Conservation (phyloP, 92 coral and sea anemone genomes). For the Palythoa grandiflora region DNA sequence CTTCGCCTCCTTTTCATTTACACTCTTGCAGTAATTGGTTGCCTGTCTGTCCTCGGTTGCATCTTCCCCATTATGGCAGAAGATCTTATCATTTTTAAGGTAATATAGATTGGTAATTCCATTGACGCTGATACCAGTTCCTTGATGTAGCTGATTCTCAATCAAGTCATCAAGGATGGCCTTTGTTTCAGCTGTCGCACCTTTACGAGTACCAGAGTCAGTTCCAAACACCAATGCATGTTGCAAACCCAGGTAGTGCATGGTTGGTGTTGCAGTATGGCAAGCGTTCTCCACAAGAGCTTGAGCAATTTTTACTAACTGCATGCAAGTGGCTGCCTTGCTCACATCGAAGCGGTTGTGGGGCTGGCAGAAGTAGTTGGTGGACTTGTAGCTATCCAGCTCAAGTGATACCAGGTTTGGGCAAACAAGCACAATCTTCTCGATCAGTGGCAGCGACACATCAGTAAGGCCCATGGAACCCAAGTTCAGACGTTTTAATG, state of each 20-base stretch:
- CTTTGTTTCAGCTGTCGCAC: slow-evolving; percentile 42
- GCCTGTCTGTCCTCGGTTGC: not conserved
- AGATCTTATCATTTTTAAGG: slow-evolving; percentile 28
- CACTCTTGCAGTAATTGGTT: not conserved
- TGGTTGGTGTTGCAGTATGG: slow-evolving; percentile 1
- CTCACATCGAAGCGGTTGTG: slow-evolving; percentile 68
- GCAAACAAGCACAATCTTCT: slow-evolving; percentile 63
- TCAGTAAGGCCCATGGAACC: slow-evolving; percentile 68
- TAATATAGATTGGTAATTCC: slow-evolving; percentile 56
- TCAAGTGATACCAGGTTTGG: slow-evolving; percentile 68
- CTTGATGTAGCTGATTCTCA: slow-evolving; percentile 47
- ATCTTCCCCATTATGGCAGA: slow-evolving; percentile 47
- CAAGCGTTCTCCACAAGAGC: slow-evolving; percentile 63
- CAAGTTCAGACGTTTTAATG: slow-evolving; percentile 54
- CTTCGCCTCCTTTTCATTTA: slow-evolving; percentile 1
- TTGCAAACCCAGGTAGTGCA: slow-evolving; percentile 71
- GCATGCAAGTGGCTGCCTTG: slow-evolving; percentile 42
- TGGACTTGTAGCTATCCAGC: slow-evolving; percentile 73
- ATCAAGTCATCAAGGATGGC: slow-evolving; percentile 53
- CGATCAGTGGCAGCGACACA: slow-evolving; percentile 61
- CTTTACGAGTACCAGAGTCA: slow-evolving; percentile 33
- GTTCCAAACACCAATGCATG: slow-evolving; percentile 63
- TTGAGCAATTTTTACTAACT: slow-evolving; percentile 49
- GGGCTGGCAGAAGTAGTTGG: slow-evolving; percentile 66
- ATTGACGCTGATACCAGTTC: slow-evolving; percentile 64